These are phyloP conservation scores for Hypsopygia costalis DNA, from an alignment of 2,888 invertebrate species.

Conservation along the genomic window DNA sequence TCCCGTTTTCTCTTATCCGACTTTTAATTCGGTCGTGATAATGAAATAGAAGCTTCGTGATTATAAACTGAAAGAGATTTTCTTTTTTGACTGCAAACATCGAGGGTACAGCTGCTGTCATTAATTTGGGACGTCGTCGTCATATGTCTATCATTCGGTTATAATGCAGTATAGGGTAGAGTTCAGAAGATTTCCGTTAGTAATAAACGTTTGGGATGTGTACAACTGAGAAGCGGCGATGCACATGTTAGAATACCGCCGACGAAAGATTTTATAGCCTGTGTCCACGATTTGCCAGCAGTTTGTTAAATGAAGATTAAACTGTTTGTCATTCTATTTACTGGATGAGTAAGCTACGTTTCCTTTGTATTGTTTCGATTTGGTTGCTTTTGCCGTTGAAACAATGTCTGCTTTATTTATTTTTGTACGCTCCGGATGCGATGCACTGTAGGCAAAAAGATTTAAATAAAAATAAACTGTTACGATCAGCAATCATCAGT, in stretches of 20 bases:
- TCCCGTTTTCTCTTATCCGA: slow-evolving; percentile 47
- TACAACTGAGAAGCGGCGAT: slow-evolving; percentile 32
- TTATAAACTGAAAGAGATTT: slow-evolving; percentile 1
- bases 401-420: not conserved
- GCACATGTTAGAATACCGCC: slow-evolving; percentile 37
- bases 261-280: slow-evolving; percentile 60
- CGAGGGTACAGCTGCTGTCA: slow-evolving; percentile 14
- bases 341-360: slow-evolving; percentile 13
- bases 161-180: slow-evolving; percentile 41
- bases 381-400: not conserved
- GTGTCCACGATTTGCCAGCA: slow-evolving; percentile 39
- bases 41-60: slow-evolving; percentile 31
- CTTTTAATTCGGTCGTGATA: slow-evolving; percentile 63
- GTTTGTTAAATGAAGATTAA: slow-evolving; percentile 27
- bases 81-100: slow-evolving; percentile 7
- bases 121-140: slow-evolving; percentile 50
- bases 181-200: slow-evolving; percentile 63
- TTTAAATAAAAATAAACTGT: too few species aligned
- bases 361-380: slow-evolving; percentile 1
- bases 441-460: not conserved
- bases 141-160: slow-evolving; percentile 62
- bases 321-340: slow-evolving; percentile 22
- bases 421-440: not conserved
- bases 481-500: too few species aligned
- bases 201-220: slow-evolving; percentile 60